Evolutionary conservation across 37 sponge, comb jelly and placozoan species (phyloP), one percentile per base, ranked within the genome.

Genomic region (Aphrocallistes beatrix): DNA sequence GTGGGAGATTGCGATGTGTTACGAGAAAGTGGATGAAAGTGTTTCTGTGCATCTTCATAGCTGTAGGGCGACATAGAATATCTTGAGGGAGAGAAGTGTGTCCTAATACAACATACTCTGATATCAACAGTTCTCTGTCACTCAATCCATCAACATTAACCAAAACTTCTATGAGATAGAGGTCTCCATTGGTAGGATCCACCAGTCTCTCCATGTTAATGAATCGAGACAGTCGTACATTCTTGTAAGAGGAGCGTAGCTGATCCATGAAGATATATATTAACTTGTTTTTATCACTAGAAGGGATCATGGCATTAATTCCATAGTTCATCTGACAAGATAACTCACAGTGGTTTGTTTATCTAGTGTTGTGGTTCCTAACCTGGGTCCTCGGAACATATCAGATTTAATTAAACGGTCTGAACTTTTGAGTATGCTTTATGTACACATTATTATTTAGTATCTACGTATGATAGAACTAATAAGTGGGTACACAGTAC

Each of bases 1-100:
- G 75, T 8, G 75, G 75, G 75, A 60, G 34, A 13, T 60, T 60
- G 28, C 75, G 10, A 30, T 60, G 75, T 19, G 75, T 60, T 8
- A 60, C 75, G n/a, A 60, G 75, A 13, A 60, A 60, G 75, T 60
- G 75, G 25, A 60, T 30, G n/a, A 60, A 60, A 6, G 75, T 60
- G 34, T 60, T 30, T 60, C 75, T 60, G 3, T 13, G 75, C 75
- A 60, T 60, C 75, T 13, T 13, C 75, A 60, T 60, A 30, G 25
- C 75, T 8, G n/a, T 13, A 60, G 75, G 75, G 34, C 3, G 8
- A 13, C 75, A 60, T 1, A 60, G 34, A 3, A 60, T 6, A 60
- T 21, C 10, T 32, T 21, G 17, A 13, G 75, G 75, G 28, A 60
- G 34, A 28, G 25, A 21, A 3, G 6, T 60, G 75, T 60, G 75